Conservation (phyloP, 2,888 invertebrate genomes). For the Patella depressa region DNA sequence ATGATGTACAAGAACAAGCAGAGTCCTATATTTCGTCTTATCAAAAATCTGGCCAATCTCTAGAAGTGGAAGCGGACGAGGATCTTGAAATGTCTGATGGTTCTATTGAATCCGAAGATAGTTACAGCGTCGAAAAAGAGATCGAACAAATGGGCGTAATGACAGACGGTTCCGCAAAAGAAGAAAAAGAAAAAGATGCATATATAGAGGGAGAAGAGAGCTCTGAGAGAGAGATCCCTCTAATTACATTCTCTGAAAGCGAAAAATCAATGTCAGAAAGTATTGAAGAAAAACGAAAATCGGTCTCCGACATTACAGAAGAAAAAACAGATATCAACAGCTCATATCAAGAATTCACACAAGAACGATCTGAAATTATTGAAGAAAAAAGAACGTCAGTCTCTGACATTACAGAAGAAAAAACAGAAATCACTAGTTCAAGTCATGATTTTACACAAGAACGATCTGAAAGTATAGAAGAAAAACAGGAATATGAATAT, state of each 20-base stretch:
- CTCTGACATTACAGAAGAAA: slow-evolving; percentile 11
- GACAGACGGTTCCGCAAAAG: neutral
- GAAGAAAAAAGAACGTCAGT: slow-evolving; percentile 12
- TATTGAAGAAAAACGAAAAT: neutral
- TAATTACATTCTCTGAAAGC: slow-evolving; percentile 1
- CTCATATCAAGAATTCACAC: neutral
- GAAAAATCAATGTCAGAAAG: slow-evolving; percentile 6
- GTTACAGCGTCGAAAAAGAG: neutral
- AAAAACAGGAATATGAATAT: slow-evolving; percentile 26
- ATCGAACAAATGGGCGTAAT: neutral
- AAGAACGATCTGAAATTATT: neutral
- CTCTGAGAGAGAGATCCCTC: neutral
- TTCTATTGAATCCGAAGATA: neutral
- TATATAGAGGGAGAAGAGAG: neutral
- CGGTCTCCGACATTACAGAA: neutral
- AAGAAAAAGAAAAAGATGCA: neutral
- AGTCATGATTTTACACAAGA: slow-evolving; percentile 10
- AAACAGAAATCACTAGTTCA: neutral
- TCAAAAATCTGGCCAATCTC: slow-evolving; percentile 8
- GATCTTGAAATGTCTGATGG: slow-evolving; percentile 24
- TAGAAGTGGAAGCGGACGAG: slow-evolving; percentile 24
- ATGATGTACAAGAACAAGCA: neutral
- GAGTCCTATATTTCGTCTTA: neutral
- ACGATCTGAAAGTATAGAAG: slow-evolving; percentile 18
- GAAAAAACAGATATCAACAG: neutral